A percentile compares a stretch with the other conserved stretches of the same genome.
phyloP scores from a whole-genome alignment of 2,113 vertebrate species.

The Ptilorrhoa leucosticta region DNA sequence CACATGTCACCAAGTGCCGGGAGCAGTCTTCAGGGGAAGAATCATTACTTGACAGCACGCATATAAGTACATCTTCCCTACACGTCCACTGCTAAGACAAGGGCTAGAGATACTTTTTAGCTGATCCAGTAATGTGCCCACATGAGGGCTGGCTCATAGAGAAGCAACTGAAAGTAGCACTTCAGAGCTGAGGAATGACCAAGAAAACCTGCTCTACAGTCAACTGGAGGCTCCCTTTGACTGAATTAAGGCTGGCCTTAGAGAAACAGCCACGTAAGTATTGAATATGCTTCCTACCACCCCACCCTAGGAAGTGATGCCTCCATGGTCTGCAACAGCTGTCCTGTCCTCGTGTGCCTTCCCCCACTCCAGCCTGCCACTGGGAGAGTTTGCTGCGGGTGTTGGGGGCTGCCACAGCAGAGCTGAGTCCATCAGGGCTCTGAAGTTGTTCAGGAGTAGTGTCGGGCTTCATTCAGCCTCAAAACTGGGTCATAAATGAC shows the following conservation, averaged over 20 bases:
- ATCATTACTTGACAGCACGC: not conserved
- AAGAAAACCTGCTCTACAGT: not conserved
- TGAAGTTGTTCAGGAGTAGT: not conserved
- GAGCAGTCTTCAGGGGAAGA: not conserved
- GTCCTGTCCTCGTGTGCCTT: rapidly evolving
- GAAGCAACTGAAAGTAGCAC: not conserved
- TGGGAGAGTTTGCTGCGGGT: rapidly evolving
- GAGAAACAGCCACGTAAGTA: not conserved
- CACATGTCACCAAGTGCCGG: not conserved
- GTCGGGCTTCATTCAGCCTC: not conserved
- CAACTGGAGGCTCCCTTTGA: not conserved
- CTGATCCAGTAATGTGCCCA: no score
- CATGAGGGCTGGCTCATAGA: not conserved
- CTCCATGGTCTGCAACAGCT: not conserved
- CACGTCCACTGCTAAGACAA: not conserved
- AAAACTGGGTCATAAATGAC: not conserved
- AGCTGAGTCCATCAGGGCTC: not conserved
- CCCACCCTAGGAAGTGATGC: not conserved
- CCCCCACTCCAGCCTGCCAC: not conserved
- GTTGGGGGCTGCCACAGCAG: not conserved
- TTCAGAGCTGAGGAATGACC: not conserved
- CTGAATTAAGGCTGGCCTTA: not conserved
- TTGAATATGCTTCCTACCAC: not conserved
- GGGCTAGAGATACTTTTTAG: not conserved
- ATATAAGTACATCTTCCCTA: not conserved